phyloP scores from a whole-genome alignment of 2,888 invertebrate species.

The Lycocerus yunnanus region DNA sequence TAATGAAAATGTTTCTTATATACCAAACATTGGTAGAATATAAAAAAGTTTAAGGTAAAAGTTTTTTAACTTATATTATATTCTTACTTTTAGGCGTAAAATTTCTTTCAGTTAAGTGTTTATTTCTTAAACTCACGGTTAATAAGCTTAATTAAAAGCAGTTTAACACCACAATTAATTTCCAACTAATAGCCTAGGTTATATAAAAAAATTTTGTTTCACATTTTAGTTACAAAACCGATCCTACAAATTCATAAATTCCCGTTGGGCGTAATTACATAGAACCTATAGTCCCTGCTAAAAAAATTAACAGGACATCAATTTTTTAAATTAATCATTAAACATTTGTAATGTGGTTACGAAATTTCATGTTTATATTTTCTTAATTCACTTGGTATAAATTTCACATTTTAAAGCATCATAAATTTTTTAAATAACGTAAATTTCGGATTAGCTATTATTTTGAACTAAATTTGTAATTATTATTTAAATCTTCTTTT shows the following conservation, averaged over 20 bases:
- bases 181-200: neutral
- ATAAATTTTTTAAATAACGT: too few species aligned
- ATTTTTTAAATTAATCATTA: too few species aligned
- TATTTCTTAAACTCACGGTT: neutral
- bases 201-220: neutral
- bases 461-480: too few species aligned
- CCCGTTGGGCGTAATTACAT: neutral
- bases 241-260: neutral
- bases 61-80: constrained; percentile 15
- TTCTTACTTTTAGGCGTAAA: neutral
- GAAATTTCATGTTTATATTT: too few species aligned
- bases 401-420: too few species aligned
- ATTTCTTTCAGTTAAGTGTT: neutral
- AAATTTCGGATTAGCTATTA: too few species aligned
- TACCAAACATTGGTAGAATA: constrained; percentile 25
- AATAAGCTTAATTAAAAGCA: neutral
- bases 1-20: constrained; percentile 33
- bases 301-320: too few species aligned
- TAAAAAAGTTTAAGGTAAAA: constrained; percentile 26
- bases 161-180: neutral
- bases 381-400: too few species aligned
- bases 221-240: neutral
- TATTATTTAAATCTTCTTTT: too few species aligned
- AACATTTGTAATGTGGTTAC: too few species aligned
- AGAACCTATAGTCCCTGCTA: too few species aligned